phyloP scores from a whole-genome alignment of 92 coral and sea anemone genomes.

The Palythoa heliodiscus region DNA sequence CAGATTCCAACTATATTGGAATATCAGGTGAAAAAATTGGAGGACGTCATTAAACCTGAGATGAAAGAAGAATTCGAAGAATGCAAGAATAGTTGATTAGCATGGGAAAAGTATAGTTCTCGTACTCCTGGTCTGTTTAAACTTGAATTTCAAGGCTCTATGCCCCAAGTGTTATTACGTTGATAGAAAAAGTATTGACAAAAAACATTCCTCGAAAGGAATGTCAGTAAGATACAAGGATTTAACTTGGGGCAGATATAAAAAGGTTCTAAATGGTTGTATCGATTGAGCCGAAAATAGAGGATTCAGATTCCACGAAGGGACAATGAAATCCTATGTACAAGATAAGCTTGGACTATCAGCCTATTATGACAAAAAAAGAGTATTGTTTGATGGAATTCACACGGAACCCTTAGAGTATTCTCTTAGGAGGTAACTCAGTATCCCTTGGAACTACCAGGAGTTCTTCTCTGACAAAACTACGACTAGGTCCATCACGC shows the following conservation, averaged over 20 bases:
- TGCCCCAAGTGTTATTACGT: conserved; percentile 1
- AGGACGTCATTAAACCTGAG: neutral
- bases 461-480: neutral
- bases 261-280: neutral
- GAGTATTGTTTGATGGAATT: neutral
- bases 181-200: neutral
- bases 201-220: conserved; percentile 18
- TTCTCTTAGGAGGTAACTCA: neutral
- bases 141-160: neutral
- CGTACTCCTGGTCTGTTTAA: conserved; percentile 29
- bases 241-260: conserved; percentile 27
- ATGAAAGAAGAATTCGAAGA: neutral
- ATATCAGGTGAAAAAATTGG: neutral
- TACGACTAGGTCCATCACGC: neutral
- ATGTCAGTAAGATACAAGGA: conserved; percentile 1
- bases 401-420: conserved; percentile 1
- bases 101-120: conserved; percentile 19
- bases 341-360: neutral
- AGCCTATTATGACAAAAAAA: neutral
- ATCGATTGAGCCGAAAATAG: neutral
- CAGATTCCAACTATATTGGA: neutral
- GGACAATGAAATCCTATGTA: neutral
- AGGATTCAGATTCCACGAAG: neutral
- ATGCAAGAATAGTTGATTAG: conserved; percentile 18
- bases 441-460: neutral